Conservation (phyloP, 2,113 vertebrate species). For the Crotalus helleri region DNA sequence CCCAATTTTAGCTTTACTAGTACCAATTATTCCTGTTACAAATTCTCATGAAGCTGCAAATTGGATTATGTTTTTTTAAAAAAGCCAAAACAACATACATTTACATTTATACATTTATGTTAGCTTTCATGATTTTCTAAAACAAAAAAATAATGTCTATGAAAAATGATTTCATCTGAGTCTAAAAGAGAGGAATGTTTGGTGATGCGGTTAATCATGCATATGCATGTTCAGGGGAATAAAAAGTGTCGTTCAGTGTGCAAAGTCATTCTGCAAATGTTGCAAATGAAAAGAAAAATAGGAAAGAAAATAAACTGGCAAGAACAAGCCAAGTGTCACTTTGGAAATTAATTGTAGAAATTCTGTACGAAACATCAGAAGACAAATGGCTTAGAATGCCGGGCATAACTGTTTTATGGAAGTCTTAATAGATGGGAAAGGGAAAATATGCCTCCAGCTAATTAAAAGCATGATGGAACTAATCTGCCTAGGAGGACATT, state of each 20-base stretch:
- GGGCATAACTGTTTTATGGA: neutral
- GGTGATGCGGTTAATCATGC: neutral
- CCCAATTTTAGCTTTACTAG: neutral
- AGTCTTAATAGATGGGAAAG: neutral
- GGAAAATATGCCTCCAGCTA: neutral
- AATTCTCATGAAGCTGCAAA: neutral
- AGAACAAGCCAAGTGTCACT: neutral
- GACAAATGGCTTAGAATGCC: neutral
- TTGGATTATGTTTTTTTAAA: neutral
- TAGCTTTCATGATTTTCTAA: neutral
- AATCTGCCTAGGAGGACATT: neutral
- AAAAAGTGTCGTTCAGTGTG: neutral
- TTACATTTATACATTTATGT: neutral
- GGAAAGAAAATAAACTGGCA: neutral
- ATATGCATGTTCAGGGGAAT: neutral
- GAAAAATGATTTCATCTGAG: neutral
- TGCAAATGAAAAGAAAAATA: neutral
- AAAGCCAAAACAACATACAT: neutral
- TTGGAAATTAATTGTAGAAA: neutral
- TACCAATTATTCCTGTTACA: neutral
- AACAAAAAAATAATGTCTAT: neutral
- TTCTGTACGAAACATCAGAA: neutral
- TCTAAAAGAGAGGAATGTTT: neutral
- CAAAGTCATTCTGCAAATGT: neutral
- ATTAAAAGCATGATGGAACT: neutral